Evolutionary conservation across 2,888 invertebrate genomes (phyloP).

Genomic region (Mechanitis messenoides): DNA sequence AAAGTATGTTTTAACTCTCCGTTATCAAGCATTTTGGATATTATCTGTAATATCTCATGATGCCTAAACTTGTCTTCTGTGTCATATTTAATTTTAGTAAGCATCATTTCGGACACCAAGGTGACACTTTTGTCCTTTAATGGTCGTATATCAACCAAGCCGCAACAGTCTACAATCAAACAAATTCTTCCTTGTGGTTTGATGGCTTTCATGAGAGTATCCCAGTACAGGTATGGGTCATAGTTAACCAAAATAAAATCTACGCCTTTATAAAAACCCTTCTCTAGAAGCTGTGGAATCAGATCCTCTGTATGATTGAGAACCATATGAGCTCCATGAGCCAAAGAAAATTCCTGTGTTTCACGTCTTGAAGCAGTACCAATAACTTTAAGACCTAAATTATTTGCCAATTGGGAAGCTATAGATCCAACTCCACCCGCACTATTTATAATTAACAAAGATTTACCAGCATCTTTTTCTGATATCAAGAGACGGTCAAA

Average conservation of each 20-base stretch:
- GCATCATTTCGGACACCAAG: slow-evolving; percentile 58
- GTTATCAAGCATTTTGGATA: slow-evolving; percentile 53
- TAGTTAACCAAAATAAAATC: slow-evolving; percentile 62
- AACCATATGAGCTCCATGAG: slow-evolving; percentile 54
- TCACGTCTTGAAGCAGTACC: slow-evolving; percentile 63
- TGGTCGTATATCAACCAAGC: slow-evolving; percentile 48
- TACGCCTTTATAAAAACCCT: slow-evolving; percentile 53
- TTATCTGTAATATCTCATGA: slow-evolving; percentile 48
- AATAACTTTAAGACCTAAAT: slow-evolving; percentile 57
- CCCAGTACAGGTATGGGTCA: slow-evolving; percentile 66
- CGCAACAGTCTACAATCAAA: slow-evolving; percentile 58
- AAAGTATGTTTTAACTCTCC: slow-evolving; percentile 54
- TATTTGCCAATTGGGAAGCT: slow-evolving; percentile 58
- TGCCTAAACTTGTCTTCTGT: slow-evolving; percentile 56
- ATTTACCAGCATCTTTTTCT: slow-evolving; percentile 57
- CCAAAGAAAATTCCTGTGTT: slow-evolving; percentile 45
- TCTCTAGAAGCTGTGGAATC: slow-evolving; percentile 48
- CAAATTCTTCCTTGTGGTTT: slow-evolving; percentile 66
- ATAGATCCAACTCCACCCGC: slow-evolving; percentile 65
- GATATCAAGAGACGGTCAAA: slow-evolving; percentile 55
- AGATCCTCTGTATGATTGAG: slow-evolving; percentile 57
- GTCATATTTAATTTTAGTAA: slow-evolving; percentile 57
- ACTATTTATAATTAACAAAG: slow-evolving; percentile 60
- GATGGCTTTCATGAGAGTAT: slow-evolving; percentile 52
- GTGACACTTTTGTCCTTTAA: slow-evolving; percentile 64